Evolutionary conservation across 2,113 vertebrate species (phyloP), one percentile per base, ranked within the genome.

Genomic region (Pandion haliaetus): DNA sequence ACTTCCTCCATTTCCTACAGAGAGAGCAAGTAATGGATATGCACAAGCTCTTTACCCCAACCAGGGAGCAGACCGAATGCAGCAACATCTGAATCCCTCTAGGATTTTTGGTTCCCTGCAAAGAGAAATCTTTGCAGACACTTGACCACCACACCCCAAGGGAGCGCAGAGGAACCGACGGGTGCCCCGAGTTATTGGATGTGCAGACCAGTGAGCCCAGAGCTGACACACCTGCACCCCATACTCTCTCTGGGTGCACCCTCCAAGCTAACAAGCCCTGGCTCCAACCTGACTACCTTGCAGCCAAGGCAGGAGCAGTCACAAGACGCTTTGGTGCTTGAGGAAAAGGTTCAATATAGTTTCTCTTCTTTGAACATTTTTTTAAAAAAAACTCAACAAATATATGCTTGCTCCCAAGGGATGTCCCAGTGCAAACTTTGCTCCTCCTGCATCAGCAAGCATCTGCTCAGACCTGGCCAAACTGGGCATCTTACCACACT

Each of bases 11-110:
- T 38, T 49, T 94, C 38, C 62, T 86, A 11, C 8, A 76, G 29
- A 0, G 0, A 59, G 34, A 66, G 8, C 18, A 82, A 49, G n/a
- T 66, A 61, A 49, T 11, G 0, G 42, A 32, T 54, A 25, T 8
- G 65, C 47, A 47, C 9, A 58, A 54, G 45, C 8, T 71, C 54
- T 77, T 86, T 57, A 80, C 6, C 7, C 49, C 61, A 93, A 2
- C 3, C 9, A 57, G 54, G 29, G 24, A 52, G 18, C 49, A 50
- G 40, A 55, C 5, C 0, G 1, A 69, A 63, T 11, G 17, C 28
- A 63, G 26, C 9, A 86, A 81, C 18, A 11, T 17, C 55, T 38
- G 55, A 40, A 47, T 6, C n/a, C 18, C 50, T 62, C 9, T 9
- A 47, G 17, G 44, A 49, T 17, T 81, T 86, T 52, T 58, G 18